Base-by-base conservation (phyloP, 1,140 invertebrate species). In the Trichogramma pretiosum region DNA sequence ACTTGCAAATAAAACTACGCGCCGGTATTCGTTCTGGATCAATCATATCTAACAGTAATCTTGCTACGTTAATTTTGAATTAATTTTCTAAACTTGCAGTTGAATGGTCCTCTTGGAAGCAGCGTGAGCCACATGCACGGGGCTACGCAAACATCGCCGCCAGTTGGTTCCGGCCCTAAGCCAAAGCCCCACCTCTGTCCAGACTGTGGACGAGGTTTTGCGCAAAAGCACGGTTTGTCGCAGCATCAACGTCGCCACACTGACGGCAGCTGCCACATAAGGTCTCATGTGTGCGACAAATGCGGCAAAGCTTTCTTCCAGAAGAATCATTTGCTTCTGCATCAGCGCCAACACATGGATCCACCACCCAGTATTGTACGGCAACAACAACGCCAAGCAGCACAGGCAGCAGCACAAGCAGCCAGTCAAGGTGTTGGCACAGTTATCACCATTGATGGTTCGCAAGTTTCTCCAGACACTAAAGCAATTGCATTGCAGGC, bases 301-400 rank as follows among this genome's bases (percentile, higher is more conserved):
- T 91, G 89, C 61, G 85, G 85, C 34, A 90, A 89, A 64, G 84
- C 84, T 14, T 91, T 91, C 77, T 87, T 86, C 72, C 85, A 88
- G 63, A 87, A 87, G 67, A 87, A 87, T 67, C 84, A 87, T 59
- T 64, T 89, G 43, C 76, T 85, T 61, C 66, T 87, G 21, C 87
- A 91, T 66, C 83, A 85, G 60, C 72, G 84, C 14, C 85, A 87
- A 55, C 87, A 89, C 63, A 84, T 87, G 78, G 85, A 88, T 63
- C 73, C 78, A 44, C 81, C 77, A 34, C 74, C 74, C 0, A 73
- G 71, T 48, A 68, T 73, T 65, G 39, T 72, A 32, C 60, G 67
- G n/a, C 71, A 74, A 37, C 71, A 74, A 46, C 72, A 74, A 17
- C 60, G 72, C n/a, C 67, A 72, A 47, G 70, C 70, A 5, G 70